Base-by-base conservation (phyloP, 2,797 vertebrate genomes). In the Garrulus glandarius region DNA sequence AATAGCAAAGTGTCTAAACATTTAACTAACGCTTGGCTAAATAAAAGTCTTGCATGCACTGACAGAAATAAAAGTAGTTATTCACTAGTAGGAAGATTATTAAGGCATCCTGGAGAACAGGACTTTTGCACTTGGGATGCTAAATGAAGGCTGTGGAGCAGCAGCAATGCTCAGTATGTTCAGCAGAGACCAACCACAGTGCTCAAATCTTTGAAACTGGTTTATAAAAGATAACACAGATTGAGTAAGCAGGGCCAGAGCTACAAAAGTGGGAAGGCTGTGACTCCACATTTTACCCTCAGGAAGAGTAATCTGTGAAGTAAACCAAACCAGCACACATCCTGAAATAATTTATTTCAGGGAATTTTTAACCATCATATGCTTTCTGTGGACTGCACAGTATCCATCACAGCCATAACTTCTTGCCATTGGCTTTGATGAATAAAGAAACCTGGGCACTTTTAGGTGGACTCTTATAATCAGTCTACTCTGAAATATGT, bases 121-220 rank as follows among this genome's bases (percentile, higher is more conserved):
- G 44, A 81, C 21, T 68, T 68, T 3, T 32, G 18, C 9, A 8
- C 21, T 11, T 53, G 18, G 0, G 0, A 60, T 43, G 55, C 39
- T 46, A 59, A 53, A 39, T 7, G 41, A 87, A 78, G 37, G 47
- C 64, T 76, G 39, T 41, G 36, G n/a, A 75, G 34, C 29, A 82
- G 61, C 6, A 26, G 36, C 49, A 46, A 47, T 5, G 24, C 17
- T 87, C 36, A 24, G 22, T 11, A 34, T 29, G 26, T 24, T 56
- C 65, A 61, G 49, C 32, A 74, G n/a, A 14, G 7, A 29, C 56
- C 44, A 63, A n/a, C 10, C 37, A 52, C 44, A 34, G 37, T 1
- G 13, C 65, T 77, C 43, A 65, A 52, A 43, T 44, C n/a, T 41
- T 52, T 65, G 64, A 65, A 92, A 67, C 15, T 57, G 32, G 34